Evolutionary conservation across 2,888 invertebrate genomes (phyloP).

Genomic region (Encarsia formosa): DNA sequence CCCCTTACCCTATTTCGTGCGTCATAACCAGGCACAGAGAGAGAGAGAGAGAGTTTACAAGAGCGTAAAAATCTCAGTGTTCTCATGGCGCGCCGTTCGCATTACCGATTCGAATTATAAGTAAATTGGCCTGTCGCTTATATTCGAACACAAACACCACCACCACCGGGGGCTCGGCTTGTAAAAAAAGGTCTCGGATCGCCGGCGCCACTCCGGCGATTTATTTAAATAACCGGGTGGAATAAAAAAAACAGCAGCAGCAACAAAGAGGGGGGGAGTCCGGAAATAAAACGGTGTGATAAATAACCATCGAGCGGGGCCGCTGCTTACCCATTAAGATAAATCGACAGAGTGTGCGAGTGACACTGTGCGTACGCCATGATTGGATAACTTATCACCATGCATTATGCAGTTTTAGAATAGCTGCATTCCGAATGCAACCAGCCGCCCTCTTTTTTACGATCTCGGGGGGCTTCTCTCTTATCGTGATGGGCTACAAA

Average conservation of each 20-base stretch:
- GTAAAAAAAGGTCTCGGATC: too few species aligned
- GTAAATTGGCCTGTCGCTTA: too few species aligned
- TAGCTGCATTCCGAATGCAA: conserved; percentile 35
- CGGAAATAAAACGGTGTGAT: conserved; percentile 22
- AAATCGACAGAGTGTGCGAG: conserved; percentile 47
- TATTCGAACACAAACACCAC: too few species aligned
- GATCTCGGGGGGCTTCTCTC: conserved; percentile 5
- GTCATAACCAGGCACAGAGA: too few species aligned
- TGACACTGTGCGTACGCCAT: conserved; percentile 45
- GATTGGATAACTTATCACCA: conserved; percentile 48
- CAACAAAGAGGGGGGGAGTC: not conserved
- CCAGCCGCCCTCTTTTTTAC: conserved; percentile 14
- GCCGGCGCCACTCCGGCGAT: too few species aligned
- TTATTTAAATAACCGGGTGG: too few species aligned
- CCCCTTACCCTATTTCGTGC: too few species aligned
- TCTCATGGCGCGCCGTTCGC: too few species aligned
- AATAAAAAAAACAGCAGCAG: not conserved
- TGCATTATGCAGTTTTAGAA: conserved; percentile 42
- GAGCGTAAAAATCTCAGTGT: too few species aligned
- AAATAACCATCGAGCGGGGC: conserved; percentile 44
- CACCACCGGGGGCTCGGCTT: too few species aligned
- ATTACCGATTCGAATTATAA: too few species aligned
- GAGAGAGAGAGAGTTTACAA: too few species aligned
- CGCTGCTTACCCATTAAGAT: conserved; percentile 42
- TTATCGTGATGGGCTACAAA: conserved; percentile 40